Evolutionary conservation across 2,113 vertebrate species (phyloP).

Genomic region (Grus americana): DNA sequence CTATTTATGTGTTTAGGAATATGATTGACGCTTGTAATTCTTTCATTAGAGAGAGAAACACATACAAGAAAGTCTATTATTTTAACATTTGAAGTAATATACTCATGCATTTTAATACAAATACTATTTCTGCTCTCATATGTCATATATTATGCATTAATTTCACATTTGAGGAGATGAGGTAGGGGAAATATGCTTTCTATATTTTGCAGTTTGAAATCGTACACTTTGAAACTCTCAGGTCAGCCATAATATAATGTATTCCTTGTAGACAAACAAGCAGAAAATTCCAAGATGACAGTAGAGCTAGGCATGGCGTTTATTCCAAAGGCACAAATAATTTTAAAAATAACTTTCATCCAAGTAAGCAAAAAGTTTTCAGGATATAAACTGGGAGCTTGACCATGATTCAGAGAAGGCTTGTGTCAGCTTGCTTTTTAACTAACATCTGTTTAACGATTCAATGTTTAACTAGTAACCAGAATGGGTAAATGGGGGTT

Average conservation of each 20-base stretch:
- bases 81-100: neutral
- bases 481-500: neutral
- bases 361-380: neutral
- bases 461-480: neutral
- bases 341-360: neutral
- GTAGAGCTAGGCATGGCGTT: neutral
- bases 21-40: neutral
- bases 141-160: neutral
- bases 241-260: neutral
- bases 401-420: neutral
- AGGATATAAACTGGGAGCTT: neutral
- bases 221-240: neutral
- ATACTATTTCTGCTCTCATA: neutral
- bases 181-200: neutral
- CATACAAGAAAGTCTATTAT: neutral
- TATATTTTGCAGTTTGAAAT: neutral
- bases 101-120: neutral
- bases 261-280: neutral
- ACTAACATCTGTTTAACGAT: neutral
- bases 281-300: neutral
- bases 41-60: neutral
- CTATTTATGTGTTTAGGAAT: neutral
- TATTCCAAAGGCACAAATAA: neutral
- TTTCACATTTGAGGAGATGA: neutral
- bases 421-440: neutral